A percentile compares a stretch with the other conserved stretches of the same genome.
Evolutionary conservation across 2,888 invertebrate species (phyloP).

Genomic region (Drymonia ruficornis): DNA sequence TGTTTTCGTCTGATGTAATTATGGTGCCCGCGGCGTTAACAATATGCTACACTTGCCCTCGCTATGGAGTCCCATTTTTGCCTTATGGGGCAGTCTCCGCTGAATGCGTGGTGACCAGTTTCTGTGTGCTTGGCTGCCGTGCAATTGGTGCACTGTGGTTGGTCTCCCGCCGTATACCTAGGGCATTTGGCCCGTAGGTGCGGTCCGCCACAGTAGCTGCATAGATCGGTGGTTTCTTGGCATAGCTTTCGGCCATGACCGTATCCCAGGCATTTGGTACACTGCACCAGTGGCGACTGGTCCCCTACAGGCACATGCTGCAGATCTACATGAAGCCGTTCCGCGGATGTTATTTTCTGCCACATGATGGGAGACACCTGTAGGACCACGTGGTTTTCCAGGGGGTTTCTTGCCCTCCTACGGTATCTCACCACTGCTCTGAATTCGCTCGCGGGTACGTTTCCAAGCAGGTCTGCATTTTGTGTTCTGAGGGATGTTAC

Average conservation of each 20-base stretch:
- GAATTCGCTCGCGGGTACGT: background rate
- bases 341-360: background rate
- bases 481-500: background rate
- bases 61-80: background rate
- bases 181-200: background rate
- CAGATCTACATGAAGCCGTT: background rate
- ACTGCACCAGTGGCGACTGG: background rate
- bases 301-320: background rate
- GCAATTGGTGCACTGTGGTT: background rate
- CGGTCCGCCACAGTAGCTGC: background rate
- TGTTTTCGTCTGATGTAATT: no score
- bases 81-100: background rate
- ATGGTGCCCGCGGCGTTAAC: constrained; percentile 1
- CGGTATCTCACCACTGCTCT: background rate
- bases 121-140: background rate
- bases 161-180: background rate
- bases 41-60: background rate
- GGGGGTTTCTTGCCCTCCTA: no score
- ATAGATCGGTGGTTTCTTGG: background rate
- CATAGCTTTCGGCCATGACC: background rate
- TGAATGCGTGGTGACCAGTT: background rate
- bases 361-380: background rate
- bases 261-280: background rate
- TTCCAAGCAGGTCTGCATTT: background rate
- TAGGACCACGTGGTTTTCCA: no score